Conservation (phyloP, 2,888 invertebrate species). For the Chirona hameri region DNA sequence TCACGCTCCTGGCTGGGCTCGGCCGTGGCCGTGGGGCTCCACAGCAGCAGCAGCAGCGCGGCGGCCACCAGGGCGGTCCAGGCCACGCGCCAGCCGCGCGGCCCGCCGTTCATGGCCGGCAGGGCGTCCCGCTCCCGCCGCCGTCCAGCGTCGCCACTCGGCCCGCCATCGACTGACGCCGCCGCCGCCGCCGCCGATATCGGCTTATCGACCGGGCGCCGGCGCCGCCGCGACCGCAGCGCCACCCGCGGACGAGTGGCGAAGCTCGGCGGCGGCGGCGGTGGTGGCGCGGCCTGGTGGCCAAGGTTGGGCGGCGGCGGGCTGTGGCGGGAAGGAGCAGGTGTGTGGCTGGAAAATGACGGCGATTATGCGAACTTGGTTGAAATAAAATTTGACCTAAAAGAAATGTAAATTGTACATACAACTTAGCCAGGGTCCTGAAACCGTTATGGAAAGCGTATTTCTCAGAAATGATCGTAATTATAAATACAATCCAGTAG, state of each 20-base stretch:
- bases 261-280: constrained; percentile 7
- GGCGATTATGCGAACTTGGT: too few relatives aligned
- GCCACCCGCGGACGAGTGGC: background rate
- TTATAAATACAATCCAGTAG: too few relatives aligned
- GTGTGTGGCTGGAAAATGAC: too few relatives aligned
- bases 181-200: background rate
- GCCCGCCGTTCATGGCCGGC: background rate
- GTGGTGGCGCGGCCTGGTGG: background rate
- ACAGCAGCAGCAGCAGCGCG: background rate
- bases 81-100: background rate
- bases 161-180: background rate
- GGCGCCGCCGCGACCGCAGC: constrained; percentile 8
- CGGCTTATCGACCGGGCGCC: constrained; percentile 4
- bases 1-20: background rate
- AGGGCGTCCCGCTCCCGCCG: background rate
- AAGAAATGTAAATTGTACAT: too few relatives aligned
- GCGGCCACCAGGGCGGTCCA: background rate
- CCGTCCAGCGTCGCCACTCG: background rate
- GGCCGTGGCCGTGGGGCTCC: background rate
- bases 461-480: too few relatives aligned
- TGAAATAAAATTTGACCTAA: too few relatives aligned
- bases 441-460: too few relatives aligned
- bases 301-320: background rate
- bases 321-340: too few relatives aligned
- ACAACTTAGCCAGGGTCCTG: too few relatives aligned